Evolutionary conservation across 2,113 vertebrate species (phyloP).

Genomic region (Gadus chalcogrammus): DNA sequence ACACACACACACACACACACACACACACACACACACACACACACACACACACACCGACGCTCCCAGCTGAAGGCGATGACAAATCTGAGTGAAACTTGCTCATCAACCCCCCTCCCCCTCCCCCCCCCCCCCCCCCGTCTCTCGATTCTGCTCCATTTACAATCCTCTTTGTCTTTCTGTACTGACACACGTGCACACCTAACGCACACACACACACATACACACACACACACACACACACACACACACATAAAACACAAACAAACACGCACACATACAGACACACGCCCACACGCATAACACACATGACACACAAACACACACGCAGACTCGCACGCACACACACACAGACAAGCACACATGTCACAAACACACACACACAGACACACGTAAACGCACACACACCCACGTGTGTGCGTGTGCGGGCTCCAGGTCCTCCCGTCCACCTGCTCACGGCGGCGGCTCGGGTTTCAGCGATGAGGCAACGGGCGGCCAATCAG

Average conservation of each 20-base stretch:
- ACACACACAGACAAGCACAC: slow-evolving; percentile 26
- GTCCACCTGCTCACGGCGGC: slow-evolving; percentile 54
- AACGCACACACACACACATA: neutral
- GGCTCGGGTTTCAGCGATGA: slow-evolving; percentile 66
- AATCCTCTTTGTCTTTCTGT: slow-evolving; percentile 49
- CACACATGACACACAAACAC: too few species aligned
- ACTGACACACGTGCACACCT: slow-evolving; percentile 32
- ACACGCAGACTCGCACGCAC: too few species aligned
- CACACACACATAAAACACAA: slow-evolving; percentile 5
- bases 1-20: neutral
- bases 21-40: too few species aligned
- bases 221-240: neutral
- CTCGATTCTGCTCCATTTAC: slow-evolving; percentile 10
- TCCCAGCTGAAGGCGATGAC: slow-evolving; percentile 43
- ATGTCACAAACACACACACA: slow-evolving; percentile 5
- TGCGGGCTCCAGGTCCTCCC: slow-evolving; percentile 35
- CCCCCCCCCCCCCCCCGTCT: slow-evolving; percentile 8
- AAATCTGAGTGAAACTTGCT: slow-evolving; percentile 57
- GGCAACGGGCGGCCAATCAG: slow-evolving; percentile 67
- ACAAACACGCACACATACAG: too few species aligned
- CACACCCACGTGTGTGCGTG: slow-evolving; percentile 21
- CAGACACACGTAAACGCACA: neutral
- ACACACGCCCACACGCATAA: too few species aligned
- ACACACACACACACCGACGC: slow-evolving; percentile 7
- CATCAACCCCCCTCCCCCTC: slow-evolving; percentile 27